Evolutionary conservation across 2,888 invertebrate genomes (phyloP).

Genomic region (Callosobruchus maculatus): DNA sequence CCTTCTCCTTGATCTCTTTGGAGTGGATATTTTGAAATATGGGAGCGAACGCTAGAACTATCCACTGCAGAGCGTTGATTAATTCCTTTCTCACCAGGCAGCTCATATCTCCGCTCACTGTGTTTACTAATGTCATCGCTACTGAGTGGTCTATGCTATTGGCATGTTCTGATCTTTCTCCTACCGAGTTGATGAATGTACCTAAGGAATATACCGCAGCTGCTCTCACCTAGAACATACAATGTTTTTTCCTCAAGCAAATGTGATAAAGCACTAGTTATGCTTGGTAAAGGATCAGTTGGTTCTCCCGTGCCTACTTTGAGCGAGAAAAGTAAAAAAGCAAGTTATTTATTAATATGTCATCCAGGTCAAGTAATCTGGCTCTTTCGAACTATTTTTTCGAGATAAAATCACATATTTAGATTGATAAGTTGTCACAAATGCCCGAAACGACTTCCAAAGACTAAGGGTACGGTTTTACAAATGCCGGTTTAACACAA

Average conservation of each 20-base stretch:
- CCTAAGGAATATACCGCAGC: constrained; percentile 94
- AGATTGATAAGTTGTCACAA: too few relatives aligned
- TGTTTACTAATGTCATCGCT: constrained; percentile 79
- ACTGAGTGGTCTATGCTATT: constrained; percentile 92
- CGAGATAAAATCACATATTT: too few relatives aligned
- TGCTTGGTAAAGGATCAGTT: too few relatives aligned
- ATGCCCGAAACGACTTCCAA: too few relatives aligned
- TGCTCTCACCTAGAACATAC: constrained; percentile 67
- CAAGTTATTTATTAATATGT: too few relatives aligned
- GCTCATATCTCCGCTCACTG: constrained; percentile 74
- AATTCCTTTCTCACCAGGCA: constrained; percentile 85
- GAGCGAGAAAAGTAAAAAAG: too few relatives aligned
- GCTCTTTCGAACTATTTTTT: too few relatives aligned
- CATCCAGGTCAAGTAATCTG: too few relatives aligned
- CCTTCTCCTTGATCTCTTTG: constrained; percentile 53
- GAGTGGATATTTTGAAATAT: constrained; percentile 78
- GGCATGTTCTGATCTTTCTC: constrained; percentile 85
- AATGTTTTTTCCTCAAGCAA: not conserved
- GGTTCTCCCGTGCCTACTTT: too few relatives aligned
- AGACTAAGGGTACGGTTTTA: too few relatives aligned
- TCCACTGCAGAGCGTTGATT: constrained; percentile 81
- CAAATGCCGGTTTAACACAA: too few relatives aligned
- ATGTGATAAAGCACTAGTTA: too few relatives aligned
- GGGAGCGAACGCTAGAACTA: constrained; percentile 82
- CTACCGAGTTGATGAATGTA: constrained; percentile 83